Evolutionary conservation across 2,797 vertebrate species (phyloP).

Genomic region (Vultur gryphus): DNA sequence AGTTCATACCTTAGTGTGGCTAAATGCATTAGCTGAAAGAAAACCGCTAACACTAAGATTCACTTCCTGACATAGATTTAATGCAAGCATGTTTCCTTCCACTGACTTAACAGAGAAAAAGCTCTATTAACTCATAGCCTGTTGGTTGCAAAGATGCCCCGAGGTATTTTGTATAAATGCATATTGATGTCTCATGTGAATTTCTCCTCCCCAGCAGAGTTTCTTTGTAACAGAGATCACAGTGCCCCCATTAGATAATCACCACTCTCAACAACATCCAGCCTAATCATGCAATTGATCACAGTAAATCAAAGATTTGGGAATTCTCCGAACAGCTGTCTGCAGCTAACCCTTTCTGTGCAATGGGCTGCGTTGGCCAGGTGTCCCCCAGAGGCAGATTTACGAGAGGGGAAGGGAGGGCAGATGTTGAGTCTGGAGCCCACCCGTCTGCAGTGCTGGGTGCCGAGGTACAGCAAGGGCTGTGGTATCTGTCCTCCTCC

Average conservation of each 20-base stretch:
- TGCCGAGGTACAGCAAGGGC: accelerated
- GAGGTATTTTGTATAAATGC: slow-evolving; percentile 14
- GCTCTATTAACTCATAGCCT: neutral
- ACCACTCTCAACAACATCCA: neutral
- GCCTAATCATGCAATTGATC: neutral
- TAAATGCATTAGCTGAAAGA: slow-evolving; percentile 9
- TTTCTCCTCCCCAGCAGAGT: neutral
- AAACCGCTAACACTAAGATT: neutral
- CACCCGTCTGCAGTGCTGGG: neutral
- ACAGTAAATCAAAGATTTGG: neutral
- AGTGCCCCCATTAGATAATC: neutral
- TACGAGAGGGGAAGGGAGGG: neutral
- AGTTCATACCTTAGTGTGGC: neutral
- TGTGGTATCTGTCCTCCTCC: neutral
- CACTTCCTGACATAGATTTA: neutral
- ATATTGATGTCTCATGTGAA: neutral
- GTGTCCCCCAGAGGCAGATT: neutral
- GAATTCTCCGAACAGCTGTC: neutral
- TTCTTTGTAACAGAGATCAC: slow-evolving; percentile 4
- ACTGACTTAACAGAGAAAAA: neutral
- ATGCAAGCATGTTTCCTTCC: neutral
- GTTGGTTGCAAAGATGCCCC: neutral
- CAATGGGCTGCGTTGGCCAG: neutral
- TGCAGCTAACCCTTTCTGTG: neutral
- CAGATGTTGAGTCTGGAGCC: neutral